Evolutionary conservation across 1,140 invertebrate genomes (phyloP).

Genomic region (Plodia interpunctella): DNA sequence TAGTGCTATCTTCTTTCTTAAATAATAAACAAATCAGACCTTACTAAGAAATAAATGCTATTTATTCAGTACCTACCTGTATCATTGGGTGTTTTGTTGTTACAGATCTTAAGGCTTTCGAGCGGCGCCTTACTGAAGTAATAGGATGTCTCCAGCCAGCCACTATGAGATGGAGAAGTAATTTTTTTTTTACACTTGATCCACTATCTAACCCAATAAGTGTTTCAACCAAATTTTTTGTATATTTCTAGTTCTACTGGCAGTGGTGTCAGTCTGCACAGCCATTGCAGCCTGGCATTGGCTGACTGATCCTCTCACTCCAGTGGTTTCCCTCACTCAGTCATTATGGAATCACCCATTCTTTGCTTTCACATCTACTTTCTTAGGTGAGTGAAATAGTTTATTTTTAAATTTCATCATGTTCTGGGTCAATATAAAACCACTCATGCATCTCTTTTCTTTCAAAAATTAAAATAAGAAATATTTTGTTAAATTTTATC

Average conservation of each 20-base stretch:
- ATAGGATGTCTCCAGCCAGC: constrained; percentile 94
- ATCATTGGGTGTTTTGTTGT: constrained; percentile 34
- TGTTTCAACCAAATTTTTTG: not conserved
- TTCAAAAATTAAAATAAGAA: too few species aligned
- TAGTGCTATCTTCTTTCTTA: too few species aligned
- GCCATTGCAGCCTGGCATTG: constrained; percentile 96
- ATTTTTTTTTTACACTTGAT: constrained; percentile 39
- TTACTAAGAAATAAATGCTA: too few species aligned
- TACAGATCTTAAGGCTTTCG: constrained; percentile 97
- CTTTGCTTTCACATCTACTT: constrained; percentile 93
- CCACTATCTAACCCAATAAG: not conserved
- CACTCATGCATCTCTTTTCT: too few species aligned
- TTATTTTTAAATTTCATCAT: not conserved
- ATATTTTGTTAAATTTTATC: too few species aligned
- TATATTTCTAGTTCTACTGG: constrained; percentile 86
- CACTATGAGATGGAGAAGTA: constrained; percentile 95
- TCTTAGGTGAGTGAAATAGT: constrained; percentile 80
- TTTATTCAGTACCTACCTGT: too few species aligned
- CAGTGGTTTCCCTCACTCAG: constrained; percentile 91
- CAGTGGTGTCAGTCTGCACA: constrained; percentile 90
- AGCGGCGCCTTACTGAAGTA: constrained; percentile 96
- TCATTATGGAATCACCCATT: constrained; percentile 97
- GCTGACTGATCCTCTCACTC: constrained; percentile 94
- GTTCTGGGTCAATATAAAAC: too few species aligned
- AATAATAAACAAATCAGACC: too few species aligned